Evolutionary conservation across 92 coral and sea anemone genomes (phyloP), one percentile per base, ranked within the genome.

Genomic region (Blastomussa wellsi): DNA sequence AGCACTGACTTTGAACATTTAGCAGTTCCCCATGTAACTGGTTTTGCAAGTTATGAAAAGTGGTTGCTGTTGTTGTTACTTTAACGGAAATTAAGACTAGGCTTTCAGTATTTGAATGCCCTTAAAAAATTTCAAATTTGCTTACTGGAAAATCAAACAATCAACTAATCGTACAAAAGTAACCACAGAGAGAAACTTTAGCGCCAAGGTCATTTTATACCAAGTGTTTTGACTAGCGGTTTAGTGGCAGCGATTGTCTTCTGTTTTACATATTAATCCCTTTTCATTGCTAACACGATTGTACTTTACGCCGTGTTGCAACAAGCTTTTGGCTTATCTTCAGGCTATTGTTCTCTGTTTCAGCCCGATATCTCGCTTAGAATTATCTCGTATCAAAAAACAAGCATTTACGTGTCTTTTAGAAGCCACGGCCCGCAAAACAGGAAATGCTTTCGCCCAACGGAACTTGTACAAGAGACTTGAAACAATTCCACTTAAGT

Each of bases 371-470:
- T 68, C 74, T 68, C 29, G 29, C 16, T 13, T 57, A 5, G 48
- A 36, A 14, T 69, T 35, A 35, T 69, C 74, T 60, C 19, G 20
- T 37, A n/a, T n/a, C n/a, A n/a, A 24, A 44, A 44, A 74, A 83
- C 80, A 83, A 37, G 81, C 66, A 22, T 39, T 74, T 74, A 62
- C 87, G 87, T 83, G 87, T 48, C 87, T 74, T 41, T 15, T 17
- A 59, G 80, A 74, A 73, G 80, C 72, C 57, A 42, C 49, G 78
- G 32, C 69, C 36, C 24, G 86, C 72, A 82, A 14, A 83, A 83
- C 87, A 83, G 87, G 87, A 83, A 83, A 83, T 41, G 80, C 19
- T 65, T 75, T 36, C 74, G 76, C 47, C 49, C 74, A 59, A 17
- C 32, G 78, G 78, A 81, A 77, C 68, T 26, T 57, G 29, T 20